A percentile compares a stretch with the other conserved stretches of the same genome.
Conservation (phyloP, 2,888 invertebrate species). For the Ophion ellenae region DNA sequence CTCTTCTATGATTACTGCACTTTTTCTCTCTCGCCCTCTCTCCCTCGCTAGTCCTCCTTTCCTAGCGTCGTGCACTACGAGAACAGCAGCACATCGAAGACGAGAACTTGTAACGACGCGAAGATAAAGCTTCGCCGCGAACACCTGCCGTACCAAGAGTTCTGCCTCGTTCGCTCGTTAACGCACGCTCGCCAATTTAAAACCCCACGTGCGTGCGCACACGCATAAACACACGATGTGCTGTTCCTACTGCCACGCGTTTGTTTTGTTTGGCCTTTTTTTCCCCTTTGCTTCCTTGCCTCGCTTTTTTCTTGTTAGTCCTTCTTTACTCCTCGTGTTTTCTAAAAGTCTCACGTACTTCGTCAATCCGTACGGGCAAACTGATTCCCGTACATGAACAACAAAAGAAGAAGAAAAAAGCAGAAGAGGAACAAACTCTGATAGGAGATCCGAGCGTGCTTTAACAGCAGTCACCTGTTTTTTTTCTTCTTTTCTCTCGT, state of each 20-base stretch:
- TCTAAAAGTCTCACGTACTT: no score
- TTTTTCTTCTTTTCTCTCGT: no score
- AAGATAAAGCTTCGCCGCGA: constrained; percentile 47
- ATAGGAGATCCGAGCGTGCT: no score
- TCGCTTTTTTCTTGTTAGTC: neutral
- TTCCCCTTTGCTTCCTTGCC: neutral
- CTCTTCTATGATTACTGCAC: constrained; percentile 28
- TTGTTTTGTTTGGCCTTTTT: neutral
- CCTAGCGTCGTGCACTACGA: constrained; percentile 2
- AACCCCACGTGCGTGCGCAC: neutral
- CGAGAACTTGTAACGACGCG: constrained; percentile 36
- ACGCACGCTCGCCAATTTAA: constrained; percentile 29
- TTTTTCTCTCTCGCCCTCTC: constrained; percentile 19
- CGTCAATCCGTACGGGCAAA: no score
- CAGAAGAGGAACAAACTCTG: no score
- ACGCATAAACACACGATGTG: no score
- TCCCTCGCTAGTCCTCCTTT: neutral
- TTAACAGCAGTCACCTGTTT: no score
- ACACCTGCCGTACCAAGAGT: constrained; percentile 53
- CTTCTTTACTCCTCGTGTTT: no score
- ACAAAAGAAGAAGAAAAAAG: no score
- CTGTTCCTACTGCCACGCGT: no score
- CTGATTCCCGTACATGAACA: no score
- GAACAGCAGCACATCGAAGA: constrained; percentile 28
- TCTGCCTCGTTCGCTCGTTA: constrained; percentile 41